These are phyloP conservation scores for Lasius platythorax DNA, from an alignment of 2,888 invertebrate genomes.

Conservation along the genomic window DNA sequence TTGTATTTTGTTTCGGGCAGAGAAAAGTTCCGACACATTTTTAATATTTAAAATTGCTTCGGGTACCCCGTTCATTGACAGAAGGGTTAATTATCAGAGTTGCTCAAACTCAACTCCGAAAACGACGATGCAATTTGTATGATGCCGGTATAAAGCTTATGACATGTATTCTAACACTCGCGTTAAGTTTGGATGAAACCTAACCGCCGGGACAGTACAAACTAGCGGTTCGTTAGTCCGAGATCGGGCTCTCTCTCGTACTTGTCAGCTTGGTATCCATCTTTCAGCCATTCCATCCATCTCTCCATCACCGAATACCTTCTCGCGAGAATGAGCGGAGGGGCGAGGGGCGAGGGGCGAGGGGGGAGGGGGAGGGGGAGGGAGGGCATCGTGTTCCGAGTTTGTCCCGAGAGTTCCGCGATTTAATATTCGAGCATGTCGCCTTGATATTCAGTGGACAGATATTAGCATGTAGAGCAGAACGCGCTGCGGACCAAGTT, in stretches of 20 bases:
- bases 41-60: no score
- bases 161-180: constrained; percentile 43
- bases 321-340: constrained; percentile 38
- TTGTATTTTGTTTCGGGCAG: no score
- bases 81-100: no score
- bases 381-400: constrained; percentile 30
- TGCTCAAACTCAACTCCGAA: background rate
- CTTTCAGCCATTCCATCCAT: constrained; percentile 1
- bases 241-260: constrained; percentile 40
- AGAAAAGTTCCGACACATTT: no score
- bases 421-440: constrained; percentile 79
- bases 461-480: constrained; percentile 80
- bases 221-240: constrained; percentile 60
- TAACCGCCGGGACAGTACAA: constrained; percentile 44
- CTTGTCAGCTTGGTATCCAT: constrained; percentile 10
- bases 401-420: constrained; percentile 66
- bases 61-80: no score
- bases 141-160: constrained; percentile 25
- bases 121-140: background rate
- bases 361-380: background rate
- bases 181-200: constrained; percentile 40
- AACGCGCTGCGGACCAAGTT: constrained; percentile 70
- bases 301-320: background rate
- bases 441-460: constrained; percentile 80
- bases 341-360: background rate